phyloP scores from a whole-genome alignment of 2,888 invertebrate genomes.

The Limnephilus rhombicus region DNA sequence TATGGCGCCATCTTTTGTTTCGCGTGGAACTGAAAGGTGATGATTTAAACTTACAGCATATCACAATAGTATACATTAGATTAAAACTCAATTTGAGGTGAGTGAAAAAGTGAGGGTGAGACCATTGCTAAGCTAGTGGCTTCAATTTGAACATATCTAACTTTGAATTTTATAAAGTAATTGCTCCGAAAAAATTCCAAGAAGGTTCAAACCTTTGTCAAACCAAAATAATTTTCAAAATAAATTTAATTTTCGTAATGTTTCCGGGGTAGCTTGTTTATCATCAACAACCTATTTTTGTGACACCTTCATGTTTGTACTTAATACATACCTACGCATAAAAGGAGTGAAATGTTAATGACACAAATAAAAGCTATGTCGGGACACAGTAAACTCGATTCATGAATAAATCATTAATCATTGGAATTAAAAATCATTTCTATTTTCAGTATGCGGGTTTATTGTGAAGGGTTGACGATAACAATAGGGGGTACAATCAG shows the following conservation, averaged over 20 bases:
- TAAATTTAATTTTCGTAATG: not conserved
- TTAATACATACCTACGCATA: not conserved
- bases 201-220: no score
- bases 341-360: not conserved
- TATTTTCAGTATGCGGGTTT: not conserved
- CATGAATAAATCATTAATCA: not conserved
- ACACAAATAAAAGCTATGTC: not conserved
- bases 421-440: not conserved
- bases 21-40: no score
- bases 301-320: not conserved
- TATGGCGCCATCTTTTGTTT: no score
- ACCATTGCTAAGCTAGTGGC: no score
- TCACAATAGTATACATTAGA: no score
- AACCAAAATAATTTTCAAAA: not conserved
- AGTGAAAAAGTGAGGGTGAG: no score
- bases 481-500: not conserved
- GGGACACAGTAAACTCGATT: not conserved
- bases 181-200: no score
- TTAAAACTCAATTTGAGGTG: no score
- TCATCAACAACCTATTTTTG: not conserved
- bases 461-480: not conserved
- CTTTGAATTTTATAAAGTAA: no score
- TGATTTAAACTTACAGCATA: no score
- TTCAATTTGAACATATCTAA: no score
- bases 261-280: not conserved